Evolutionary conservation across 2,888 invertebrate genomes (phyloP), one percentile per base, ranked within the genome.

Genomic region (Caenorhabditis sp.): DNA sequence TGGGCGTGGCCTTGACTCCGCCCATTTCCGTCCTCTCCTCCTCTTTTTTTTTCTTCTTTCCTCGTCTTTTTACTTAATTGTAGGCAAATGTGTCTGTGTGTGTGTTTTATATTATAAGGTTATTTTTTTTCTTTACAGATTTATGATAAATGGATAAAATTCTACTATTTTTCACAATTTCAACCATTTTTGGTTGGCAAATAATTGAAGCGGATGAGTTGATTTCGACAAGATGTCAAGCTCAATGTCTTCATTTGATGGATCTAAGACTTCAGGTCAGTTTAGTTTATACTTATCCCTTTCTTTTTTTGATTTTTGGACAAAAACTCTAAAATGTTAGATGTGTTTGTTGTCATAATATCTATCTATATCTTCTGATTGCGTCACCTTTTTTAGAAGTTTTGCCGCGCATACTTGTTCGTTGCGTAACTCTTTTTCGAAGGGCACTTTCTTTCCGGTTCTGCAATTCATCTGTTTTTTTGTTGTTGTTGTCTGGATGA

Each of bases 241-340:
- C 85, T 12, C 81, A 83, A 68, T 85, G 85, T 65, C 75, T 86
- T 8, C 68, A 76, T 61, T 74, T 84, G 62, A 73, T 86, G 76
- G 84, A 85, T 62, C 58, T 57, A 8, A 69, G 78, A 8, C 53
- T 79, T 43, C 81, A 83, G 71, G 85, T 85, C 54, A 60, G 70
- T 65, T 49, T 58, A 62, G 60, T 31, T 14, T 21, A 51, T 21
- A 36, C 17, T 21, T 59, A 53, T 24, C 31, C 53, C 57, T 21
- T 53, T 53, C 10, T 8, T 23, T 5, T 53, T 3, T 53, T 24
- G 23, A 6, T 19, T 6, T 53, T 53, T 53, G n/a, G n/a, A n/a
- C n/a, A n/a, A n/a, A n/a, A n/a, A n/a, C n/a, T n/a, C n/a, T n/a
- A n/a, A n/a, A n/a, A n/a, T n/a, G n/a, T n/a, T n/a, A n/a, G n/a